Evolutionary conservation across 2,888 invertebrate genomes (phyloP).

Genomic region (Harmothoe impar): DNA sequence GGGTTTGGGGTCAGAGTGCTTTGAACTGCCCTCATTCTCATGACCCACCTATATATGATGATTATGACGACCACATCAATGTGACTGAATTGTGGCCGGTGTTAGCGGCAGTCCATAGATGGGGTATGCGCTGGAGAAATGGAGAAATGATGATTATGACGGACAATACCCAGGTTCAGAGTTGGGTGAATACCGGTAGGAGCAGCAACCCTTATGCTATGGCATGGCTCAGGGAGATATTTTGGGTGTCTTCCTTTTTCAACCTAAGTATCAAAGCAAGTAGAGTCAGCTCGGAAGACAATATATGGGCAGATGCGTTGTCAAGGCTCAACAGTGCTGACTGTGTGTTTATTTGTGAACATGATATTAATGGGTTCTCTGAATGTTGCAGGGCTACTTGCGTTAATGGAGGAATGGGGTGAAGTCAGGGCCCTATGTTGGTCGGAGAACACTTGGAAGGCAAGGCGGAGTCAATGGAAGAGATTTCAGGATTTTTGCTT

Average conservation of each 20-base stretch:
- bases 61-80: neutral
- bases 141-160: neutral
- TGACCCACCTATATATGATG: neutral
- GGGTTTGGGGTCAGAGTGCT: neutral
- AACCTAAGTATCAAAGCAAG: neutral
- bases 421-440: too few species aligned
- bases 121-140: neutral
- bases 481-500: too few species aligned
- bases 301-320: too few species aligned
- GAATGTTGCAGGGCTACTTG: too few species aligned
- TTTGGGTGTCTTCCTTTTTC: neutral
- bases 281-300: too few species aligned
- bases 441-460: too few species aligned
- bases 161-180: neutral
- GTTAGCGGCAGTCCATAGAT: neutral
- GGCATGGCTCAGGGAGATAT: neutral
- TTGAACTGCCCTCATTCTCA: neutral
- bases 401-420: too few species aligned
- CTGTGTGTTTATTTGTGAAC: too few species aligned
- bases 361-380: too few species aligned
- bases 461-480: too few species aligned
- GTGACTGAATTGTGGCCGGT: neutral
- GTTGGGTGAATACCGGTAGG: neutral
- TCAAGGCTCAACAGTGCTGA: too few species aligned
- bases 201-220: neutral